Base-by-base conservation (phyloP, 2,113 vertebrate species). In the Crotophaga sulcirostris region DNA sequence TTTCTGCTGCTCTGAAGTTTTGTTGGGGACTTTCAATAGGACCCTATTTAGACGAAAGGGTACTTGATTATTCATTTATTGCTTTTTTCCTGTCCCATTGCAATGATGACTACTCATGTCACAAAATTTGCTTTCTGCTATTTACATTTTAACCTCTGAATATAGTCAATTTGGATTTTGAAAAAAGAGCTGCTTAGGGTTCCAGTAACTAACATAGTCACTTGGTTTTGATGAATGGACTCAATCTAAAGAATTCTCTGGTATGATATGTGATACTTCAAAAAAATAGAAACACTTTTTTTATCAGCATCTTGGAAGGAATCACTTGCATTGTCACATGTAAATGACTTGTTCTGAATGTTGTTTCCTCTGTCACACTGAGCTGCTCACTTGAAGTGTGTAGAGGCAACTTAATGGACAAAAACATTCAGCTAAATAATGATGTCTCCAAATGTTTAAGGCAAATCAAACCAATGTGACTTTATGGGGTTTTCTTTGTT, bases 241-340 rank as follows among this genome's bases (percentile, higher is more conserved):
- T 93, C 74, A 93, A 93, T 95, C 73, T 91, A 81, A 96, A 97
- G 90, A 76, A 91, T 94, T 96, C 84, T 96, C 81, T 93, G 63
- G 6, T 59, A 26, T 96, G 96, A 97, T 97, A 91, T 97, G 93
- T 95, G 92, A 93, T 97, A 96, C 94, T 85, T 97, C 56, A 76
- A 96, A 96, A 34, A 94, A 94, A 88, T n/a, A 94, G 40, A 87
- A 96, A 91, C 91, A 33, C 74, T 49, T 74, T 87, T 97, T 96
- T 96, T 75, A 86, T 93, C 67, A 81, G 49, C 42, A 54, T 38
- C 28, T 80, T 73, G 66, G 76, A 87, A 94, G 23, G 56, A 97
- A 87, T 96, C 40, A 94, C 97, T 98, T 96, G 63, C 93, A 92
- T 93, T 97, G 95, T 96, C 94, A 97, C 52, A 88, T 93, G 95